A percentile compares a stretch with the other conserved stretches of the same genome.
These are phyloP conservation scores for Eledona agricola DNA, from an alignment of 2,888 invertebrate genomes.

Conservation along the genomic window DNA sequence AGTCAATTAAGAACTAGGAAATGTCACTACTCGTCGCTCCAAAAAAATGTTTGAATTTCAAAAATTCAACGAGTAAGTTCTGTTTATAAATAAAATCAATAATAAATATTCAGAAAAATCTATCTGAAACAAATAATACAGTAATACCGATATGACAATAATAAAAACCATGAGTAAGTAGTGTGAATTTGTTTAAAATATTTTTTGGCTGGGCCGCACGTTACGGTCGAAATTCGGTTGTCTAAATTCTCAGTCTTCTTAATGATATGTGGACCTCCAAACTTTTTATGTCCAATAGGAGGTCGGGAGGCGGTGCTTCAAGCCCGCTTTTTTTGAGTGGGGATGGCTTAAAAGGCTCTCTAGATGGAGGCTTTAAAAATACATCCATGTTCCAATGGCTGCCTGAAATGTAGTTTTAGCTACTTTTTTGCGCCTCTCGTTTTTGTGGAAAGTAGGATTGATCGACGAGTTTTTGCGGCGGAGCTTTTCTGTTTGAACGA, in stretches of 20 bases:
- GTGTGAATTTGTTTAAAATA: slow-evolving; percentile 40
- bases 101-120: no score
- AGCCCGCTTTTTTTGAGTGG: slow-evolving; percentile 57
- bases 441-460: slow-evolving; percentile 60
- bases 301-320: slow-evolving; percentile 54
- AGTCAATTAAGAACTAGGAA: no score
- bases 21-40: no score
- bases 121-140: no score
- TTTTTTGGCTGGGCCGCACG: no score
- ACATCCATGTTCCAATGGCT: slow-evolving; percentile 62
- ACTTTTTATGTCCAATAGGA: slow-evolving; percentile 62
- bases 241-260: slow-evolving; percentile 62
- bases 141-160: no score
- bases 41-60: no score
- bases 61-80: no score
- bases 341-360: slow-evolving; percentile 58
- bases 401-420: slow-evolving; percentile 61
- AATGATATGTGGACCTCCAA: slow-evolving; percentile 62
- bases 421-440: slow-evolving; percentile 52
- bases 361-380: slow-evolving; percentile 62
- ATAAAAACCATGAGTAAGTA: not conserved
- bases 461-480: slow-evolving; percentile 57
- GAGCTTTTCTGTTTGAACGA: slow-evolving; percentile 55
- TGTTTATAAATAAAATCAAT: no score
- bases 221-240: slow-evolving; percentile 59